phyloP scores from a whole-genome alignment of 2,888 invertebrate genomes.

The Apoda limacodes region DNA sequence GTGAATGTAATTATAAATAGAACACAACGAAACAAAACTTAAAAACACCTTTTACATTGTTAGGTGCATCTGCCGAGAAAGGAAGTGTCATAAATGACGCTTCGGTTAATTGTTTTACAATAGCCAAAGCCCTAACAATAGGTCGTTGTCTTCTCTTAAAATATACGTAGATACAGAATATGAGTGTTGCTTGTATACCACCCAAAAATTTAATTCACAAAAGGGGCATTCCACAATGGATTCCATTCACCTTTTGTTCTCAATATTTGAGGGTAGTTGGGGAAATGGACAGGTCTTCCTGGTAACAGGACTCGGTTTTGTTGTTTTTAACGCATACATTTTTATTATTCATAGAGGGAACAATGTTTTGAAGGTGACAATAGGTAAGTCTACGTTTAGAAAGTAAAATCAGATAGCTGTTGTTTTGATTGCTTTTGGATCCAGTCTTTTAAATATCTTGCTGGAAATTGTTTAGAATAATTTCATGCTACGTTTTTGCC shows the following conservation, averaged over 20 bases:
- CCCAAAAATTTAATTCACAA: slow-evolving; percentile 29
- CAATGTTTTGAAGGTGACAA: no score
- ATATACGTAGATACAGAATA: no score
- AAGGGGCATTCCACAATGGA: slow-evolving; percentile 35
- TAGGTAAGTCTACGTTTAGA: no score
- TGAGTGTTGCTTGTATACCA: no score
- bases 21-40: slow-evolving; percentile 33
- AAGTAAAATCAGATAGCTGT: no score
- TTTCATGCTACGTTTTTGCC: no score
- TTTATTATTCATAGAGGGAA: slow-evolving; percentile 33
- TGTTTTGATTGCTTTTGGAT: no score
- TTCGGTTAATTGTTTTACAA: slow-evolving; percentile 40
- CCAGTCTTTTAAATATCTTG: no score
- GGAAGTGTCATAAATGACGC: slow-evolving; percentile 52
- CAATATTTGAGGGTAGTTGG: slow-evolving; percentile 30
- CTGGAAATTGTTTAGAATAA: no score
- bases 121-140: slow-evolving; percentile 34
- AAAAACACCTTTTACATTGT: slow-evolving; percentile 21
- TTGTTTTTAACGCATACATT: slow-evolving; percentile 45
- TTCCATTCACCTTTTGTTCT: slow-evolving; percentile 39
- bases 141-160: slow-evolving; percentile 22
- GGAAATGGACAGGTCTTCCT: slow-evolving; percentile 41
- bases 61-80: slow-evolving; percentile 39
- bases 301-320: slow-evolving; percentile 44
- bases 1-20: slow-evolving; percentile 45